phyloP scores from a whole-genome alignment of 2,113 vertebrate species.

The Psephotus haematonotus region DNA sequence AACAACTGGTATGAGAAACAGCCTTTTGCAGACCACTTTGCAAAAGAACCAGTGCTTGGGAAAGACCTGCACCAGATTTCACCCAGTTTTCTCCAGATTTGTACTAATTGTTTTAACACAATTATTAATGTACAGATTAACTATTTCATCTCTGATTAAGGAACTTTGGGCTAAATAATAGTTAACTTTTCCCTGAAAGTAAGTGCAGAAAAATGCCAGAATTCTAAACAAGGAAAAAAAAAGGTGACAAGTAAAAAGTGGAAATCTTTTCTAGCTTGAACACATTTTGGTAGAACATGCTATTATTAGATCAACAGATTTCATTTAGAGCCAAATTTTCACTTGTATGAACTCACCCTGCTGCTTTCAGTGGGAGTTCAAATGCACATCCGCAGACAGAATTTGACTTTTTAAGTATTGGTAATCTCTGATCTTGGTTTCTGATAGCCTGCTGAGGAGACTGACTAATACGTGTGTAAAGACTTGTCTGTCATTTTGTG shows the following conservation, averaged over 20 bases:
- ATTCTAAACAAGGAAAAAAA: neutral
- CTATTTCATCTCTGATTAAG: neutral
- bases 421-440: slow-evolving; percentile 50
- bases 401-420: slow-evolving; percentile 45
- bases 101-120: neutral
- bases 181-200: neutral
- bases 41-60: neutral
- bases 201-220: neutral
- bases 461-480: slow-evolving; percentile 18
- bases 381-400: slow-evolving; percentile 2
- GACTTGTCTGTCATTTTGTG: slow-evolving; percentile 6
- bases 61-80: neutral
- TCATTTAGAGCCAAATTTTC: slow-evolving; percentile 17
- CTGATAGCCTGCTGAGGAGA: slow-evolving; percentile 28
- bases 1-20: neutral
- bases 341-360: neutral
- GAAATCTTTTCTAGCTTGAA: neutral
- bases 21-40: neutral
- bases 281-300: neutral
- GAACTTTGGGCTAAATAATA: neutral
- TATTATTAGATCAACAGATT: slow-evolving; percentile 41
- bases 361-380: slow-evolving; percentile 36
- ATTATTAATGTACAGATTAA: neutral
- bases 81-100: neutral
- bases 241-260: neutral